These are phyloP conservation scores for Aporrectodea caliginosa DNA, from an alignment of 1,140 invertebrate species.

Conservation along the genomic window DNA sequence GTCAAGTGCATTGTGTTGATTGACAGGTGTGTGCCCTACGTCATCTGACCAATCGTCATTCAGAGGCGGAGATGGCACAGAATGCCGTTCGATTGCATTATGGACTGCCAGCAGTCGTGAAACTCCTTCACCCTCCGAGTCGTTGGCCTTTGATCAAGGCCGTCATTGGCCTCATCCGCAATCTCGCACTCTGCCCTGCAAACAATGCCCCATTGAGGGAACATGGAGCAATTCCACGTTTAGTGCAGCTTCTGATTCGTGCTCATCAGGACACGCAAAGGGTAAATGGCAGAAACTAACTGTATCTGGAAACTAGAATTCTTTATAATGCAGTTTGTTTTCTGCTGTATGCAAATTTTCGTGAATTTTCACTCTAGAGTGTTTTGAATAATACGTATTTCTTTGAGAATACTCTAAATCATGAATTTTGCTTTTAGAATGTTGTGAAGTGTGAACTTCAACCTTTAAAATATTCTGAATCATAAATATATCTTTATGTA, in stretches of 20 bases:
- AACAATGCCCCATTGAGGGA: constrained; percentile 92
- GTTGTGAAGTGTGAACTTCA: no score
- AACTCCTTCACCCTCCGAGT: constrained; percentile 68
- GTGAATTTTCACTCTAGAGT: no score
- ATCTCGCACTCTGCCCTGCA: constrained; percentile 88
- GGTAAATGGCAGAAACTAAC: no score
- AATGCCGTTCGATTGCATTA: constrained; percentile 91
- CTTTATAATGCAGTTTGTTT: no score
- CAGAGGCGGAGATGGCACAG: constrained; percentile 92
- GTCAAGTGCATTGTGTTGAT: neutral
- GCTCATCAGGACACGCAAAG: constrained; percentile 87
- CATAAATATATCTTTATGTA: no score
- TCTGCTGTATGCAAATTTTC: no score
- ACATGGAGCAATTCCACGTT: constrained; percentile 85
- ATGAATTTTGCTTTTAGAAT: no score
- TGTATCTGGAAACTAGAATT: no score
- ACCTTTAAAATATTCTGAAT: no score
- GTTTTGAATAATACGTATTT: no score
- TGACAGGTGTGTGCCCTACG: constrained; percentile 81
- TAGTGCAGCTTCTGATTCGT: constrained; percentile 85
- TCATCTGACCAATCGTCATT: constrained; percentile 91
- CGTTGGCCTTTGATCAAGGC: constrained; percentile 61
- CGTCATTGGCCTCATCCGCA: constrained; percentile 94
- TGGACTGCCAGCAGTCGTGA: constrained; percentile 88
- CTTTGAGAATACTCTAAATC: no score